Evolutionary conservation across 2,888 invertebrate species (phyloP).

Genomic region (Falcaria lacertinaria): DNA sequence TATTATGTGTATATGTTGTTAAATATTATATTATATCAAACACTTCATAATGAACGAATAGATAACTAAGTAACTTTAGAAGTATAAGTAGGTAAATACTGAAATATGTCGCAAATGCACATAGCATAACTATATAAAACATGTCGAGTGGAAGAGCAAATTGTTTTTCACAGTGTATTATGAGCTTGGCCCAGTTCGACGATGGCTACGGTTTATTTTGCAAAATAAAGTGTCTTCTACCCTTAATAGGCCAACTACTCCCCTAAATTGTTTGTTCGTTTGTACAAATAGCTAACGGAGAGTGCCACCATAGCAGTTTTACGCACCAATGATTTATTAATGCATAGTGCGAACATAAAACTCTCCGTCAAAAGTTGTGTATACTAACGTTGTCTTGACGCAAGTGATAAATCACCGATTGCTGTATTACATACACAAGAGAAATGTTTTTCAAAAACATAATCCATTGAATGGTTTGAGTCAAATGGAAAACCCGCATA

Average conservation of each 20-base stretch:
- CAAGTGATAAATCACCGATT: background rate
- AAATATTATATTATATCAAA: too few species aligned
- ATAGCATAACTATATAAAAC: too few species aligned
- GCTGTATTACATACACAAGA: background rate
- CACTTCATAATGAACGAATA: too few species aligned
- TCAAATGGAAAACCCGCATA: too few species aligned
- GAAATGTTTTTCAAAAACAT: background rate
- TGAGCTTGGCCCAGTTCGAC: conserved; percentile 8
- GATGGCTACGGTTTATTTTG: conserved; percentile 8
- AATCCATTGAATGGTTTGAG: too few species aligned
- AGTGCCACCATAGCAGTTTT: conserved; percentile 12
- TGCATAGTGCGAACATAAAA: background rate
- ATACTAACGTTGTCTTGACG: background rate
- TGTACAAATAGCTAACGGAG: conserved; percentile 11
- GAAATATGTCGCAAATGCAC: too few species aligned
- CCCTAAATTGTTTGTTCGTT: conserved; percentile 15
- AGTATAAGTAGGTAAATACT: too few species aligned
- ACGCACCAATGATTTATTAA: conserved; percentile 18
- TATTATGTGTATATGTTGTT: too few species aligned
- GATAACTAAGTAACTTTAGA: too few species aligned
- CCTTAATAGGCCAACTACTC: conserved; percentile 14
- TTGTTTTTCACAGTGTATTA: conserved; percentile 4
- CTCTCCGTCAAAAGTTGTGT: background rate
- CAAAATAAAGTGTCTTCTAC: conserved; percentile 14
- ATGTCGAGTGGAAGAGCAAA: background rate